Conservation (phyloP, 1,140 invertebrate genomes). For the Atta cephalotes region DNA sequence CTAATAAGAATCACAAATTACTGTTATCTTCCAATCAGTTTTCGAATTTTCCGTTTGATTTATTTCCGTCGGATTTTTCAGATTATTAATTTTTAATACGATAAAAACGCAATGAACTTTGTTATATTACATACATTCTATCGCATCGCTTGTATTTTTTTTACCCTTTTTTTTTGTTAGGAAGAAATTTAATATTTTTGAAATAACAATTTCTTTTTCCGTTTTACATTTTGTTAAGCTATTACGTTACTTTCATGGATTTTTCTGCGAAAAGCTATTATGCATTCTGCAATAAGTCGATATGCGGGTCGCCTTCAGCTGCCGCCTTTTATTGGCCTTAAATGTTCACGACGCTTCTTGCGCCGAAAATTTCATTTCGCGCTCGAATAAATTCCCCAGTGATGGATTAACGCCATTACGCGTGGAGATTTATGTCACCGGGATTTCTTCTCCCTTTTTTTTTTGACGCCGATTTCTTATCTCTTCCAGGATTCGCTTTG, state of each 20-base stretch:
- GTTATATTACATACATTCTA: neutral
- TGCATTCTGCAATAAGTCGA: conserved; percentile 29
- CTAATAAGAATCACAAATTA: neutral
- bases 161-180: neutral
- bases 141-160: neutral
- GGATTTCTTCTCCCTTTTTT: neutral
- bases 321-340: conserved; percentile 47
- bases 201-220: neutral
- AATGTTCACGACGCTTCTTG: conserved; percentile 37
- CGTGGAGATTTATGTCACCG: conserved; percentile 40
- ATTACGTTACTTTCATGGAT: neutral
- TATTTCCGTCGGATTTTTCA: neutral
- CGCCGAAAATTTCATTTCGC: conserved; percentile 56
- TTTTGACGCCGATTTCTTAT: conserved; percentile 39
- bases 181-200: neutral
- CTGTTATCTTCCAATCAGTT: neutral
- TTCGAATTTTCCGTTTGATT: neutral
- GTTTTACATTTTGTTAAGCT: neutral
- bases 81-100: neutral
- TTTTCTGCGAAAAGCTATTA: conserved; percentile 1
- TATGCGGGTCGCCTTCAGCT: conserved; percentile 6
- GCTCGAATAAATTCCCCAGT: conserved; percentile 54
- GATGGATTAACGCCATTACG: conserved; percentile 57
- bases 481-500: neutral
- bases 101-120: conserved; percentile 11